These are phyloP conservation scores for Arctopsyche grandis DNA, from an alignment of 1,140 invertebrate genomes.

Conservation along the genomic window DNA sequence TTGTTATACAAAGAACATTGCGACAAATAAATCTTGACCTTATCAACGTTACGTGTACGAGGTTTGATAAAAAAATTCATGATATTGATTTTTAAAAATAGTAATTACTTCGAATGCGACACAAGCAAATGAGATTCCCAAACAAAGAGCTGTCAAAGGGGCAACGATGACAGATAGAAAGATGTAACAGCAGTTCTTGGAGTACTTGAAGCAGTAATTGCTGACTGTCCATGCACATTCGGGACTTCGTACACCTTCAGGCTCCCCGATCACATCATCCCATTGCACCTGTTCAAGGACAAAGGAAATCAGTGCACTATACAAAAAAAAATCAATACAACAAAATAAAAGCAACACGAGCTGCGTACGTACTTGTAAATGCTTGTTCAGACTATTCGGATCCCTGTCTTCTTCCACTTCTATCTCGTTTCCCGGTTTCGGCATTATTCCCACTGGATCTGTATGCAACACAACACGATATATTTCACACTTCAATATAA, in stretches of 20 bases:
- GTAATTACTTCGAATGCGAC: constrained; percentile 76
- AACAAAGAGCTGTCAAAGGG: constrained; percentile 73
- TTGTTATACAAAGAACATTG: no score
- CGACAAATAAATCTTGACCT: no score
- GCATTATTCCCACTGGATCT: constrained; percentile 41
- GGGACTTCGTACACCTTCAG: constrained; percentile 76
- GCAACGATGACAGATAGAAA: constrained; percentile 74
- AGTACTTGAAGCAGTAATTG: constrained; percentile 74
- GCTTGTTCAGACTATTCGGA: constrained; percentile 74
- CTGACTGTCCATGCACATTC: constrained; percentile 81
- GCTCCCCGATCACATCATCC: constrained; percentile 83
- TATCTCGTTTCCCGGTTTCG: constrained; percentile 62
- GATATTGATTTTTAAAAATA: neutral
- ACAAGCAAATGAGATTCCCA: constrained; percentile 80
- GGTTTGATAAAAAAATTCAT: no score
- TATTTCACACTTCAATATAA: neutral
- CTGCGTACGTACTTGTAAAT: constrained; percentile 69
- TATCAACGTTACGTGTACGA: no score
- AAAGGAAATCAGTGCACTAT: neutral
- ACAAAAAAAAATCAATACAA: neutral
- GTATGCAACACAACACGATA: no score
- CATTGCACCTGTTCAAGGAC: constrained; percentile 71
- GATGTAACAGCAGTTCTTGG: constrained; percentile 77
- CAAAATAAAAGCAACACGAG: neutral
- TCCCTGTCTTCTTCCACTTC: constrained; percentile 73